Evolutionary conservation across 2,888 invertebrate species (phyloP), one percentile per base, ranked within the genome.

Genomic region (Hybos culiciformis): DNA sequence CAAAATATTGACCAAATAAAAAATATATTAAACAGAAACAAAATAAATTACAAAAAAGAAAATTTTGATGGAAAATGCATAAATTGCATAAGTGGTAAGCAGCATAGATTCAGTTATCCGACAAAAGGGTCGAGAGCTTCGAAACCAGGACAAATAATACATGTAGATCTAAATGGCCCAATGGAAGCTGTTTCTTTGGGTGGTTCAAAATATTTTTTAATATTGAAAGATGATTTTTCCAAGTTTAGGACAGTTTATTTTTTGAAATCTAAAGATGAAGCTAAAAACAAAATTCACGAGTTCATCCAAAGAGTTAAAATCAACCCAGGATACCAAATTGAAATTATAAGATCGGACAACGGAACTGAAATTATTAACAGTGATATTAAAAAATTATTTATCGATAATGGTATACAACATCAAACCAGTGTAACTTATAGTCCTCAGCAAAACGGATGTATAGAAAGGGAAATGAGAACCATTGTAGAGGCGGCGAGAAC

Each of bases 401-500:
- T 31, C 12, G 31, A 21, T 2, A 29, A 32, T 31, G 42, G 42
- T 31, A 37, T 31, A 14, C 29, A 36, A 18, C 42, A 42, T 37
- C 36, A 42, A 42, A 37, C 20, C 2, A 39, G 21, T 17, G 34
- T 34, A 1, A 18, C 24, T n/a, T 37, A 41, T 19, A 26, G 23
- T n/a, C 41, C 41, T 17, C 17, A 41, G 9, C 41, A 41, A 29
- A 40, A 31, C 26, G 40, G 40, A 6, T 14, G 31, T 3, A 26
- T n/a, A 23, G 37, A 42, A 15, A 9, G 21, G 19, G 42, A 42
- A 19, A 42, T 42, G 37, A 24, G 42, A 19, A 42, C 42, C 3
- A 7, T 37, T 29, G 37, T 42, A 12, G 42, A 42, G 21, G 26
- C 37, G 3, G 42, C 37, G n/a, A 39, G 43, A 26, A 39, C 36